Percentiles rank a stretch among this genome's conserved stretches.
These are phyloP conservation scores for Phalloptychus januarius DNA, from an alignment of 2,797 vertebrate species.

Conservation along the genomic window DNA sequence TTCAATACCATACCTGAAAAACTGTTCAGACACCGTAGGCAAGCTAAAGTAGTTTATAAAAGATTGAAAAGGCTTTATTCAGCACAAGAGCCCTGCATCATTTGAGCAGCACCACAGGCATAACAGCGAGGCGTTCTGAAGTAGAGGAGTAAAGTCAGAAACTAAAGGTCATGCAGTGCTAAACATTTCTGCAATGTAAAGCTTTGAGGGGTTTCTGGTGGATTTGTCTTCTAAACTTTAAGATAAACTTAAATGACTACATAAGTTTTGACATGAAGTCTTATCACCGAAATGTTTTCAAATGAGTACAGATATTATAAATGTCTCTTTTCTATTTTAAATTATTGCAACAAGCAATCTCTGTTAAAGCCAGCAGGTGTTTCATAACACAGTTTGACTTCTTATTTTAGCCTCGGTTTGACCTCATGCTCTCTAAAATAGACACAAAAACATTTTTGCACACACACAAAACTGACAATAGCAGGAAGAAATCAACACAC, in stretches of 20 bases:
- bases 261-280: neutral
- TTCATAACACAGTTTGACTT: neutral
- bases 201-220: constrained; percentile 7
- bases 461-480: constrained; percentile 61
- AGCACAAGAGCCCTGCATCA: constrained; percentile 11
- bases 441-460: constrained; percentile 19
- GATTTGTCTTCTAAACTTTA: neutral
- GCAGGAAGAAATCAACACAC: constrained; percentile 71
- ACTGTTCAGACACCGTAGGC: constrained; percentile 10
- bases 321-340: neutral
- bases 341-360: neutral
- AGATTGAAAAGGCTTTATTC: constrained; percentile 23
- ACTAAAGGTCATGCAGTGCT: constrained; percentile 14
- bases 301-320: neutral
- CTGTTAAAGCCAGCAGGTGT: neutral
- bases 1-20: constrained; percentile 14
- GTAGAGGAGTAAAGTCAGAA: constrained; percentile 9
- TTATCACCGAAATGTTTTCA: neutral
- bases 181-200: constrained; percentile 2
- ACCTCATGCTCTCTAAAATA: constrained; percentile 24
- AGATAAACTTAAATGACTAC: neutral
- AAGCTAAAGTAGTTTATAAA: neutral
- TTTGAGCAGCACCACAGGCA: constrained; percentile 3
- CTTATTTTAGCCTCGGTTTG: constrained; percentile 34
- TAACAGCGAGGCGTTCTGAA: neutral